These are phyloP conservation scores for Pangasianodon gigas DNA, from an alignment of 2,113 vertebrate species.

Conservation along the genomic window DNA sequence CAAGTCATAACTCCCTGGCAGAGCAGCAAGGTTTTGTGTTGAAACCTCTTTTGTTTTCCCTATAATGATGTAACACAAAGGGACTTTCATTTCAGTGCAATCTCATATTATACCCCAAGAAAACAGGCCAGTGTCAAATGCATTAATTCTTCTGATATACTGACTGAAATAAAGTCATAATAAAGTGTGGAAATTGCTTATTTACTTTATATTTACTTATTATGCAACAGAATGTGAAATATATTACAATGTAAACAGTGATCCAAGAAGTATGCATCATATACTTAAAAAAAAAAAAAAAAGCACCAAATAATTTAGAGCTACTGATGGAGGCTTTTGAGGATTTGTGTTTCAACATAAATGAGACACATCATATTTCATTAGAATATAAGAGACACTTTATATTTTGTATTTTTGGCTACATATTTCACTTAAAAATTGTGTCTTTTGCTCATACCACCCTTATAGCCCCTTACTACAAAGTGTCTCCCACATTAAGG, in stretches of 20 bases:
- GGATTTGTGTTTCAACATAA: not conserved
- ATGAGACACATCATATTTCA: not conserved
- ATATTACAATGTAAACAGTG: slow-evolving; percentile 12
- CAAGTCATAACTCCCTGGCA: not conserved
- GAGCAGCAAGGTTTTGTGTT: not conserved
- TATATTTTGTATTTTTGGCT: not conserved
- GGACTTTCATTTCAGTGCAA: not conserved
- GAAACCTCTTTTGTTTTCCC: not conserved
- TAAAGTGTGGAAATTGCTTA: not conserved
- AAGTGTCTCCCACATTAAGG: not conserved
- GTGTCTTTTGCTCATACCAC: not conserved
- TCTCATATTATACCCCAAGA: not conserved
- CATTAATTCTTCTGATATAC: not conserved
- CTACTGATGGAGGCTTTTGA: not conserved
- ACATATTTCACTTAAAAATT: not conserved
- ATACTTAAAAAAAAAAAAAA: not conserved
- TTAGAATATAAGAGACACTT: not conserved
- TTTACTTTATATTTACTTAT: not conserved
- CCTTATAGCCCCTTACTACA: not conserved
- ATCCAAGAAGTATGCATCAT: not conserved
- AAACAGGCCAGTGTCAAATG: not conserved
- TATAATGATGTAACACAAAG: not conserved
- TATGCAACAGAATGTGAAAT: not conserved
- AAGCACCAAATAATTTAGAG: not conserved
- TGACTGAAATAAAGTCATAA: too few relatives aligned